phyloP scores from a whole-genome alignment of 2,113 vertebrate genomes.

The Hemicordylus capensis region DNA sequence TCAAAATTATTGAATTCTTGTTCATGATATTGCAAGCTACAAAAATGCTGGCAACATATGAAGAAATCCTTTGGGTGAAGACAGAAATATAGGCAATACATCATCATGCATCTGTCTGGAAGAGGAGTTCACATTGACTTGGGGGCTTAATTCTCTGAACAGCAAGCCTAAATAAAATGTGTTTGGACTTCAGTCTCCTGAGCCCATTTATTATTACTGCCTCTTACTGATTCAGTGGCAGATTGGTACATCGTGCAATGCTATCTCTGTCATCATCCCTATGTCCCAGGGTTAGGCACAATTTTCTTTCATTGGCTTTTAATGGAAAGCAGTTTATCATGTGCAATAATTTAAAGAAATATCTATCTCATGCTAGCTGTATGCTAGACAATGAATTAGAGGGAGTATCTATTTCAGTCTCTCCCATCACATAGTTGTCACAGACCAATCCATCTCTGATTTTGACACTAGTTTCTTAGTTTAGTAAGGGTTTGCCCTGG shows the following conservation, averaged over 20 bases:
- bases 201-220: neutral
- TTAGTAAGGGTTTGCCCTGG: conserved; percentile 39
- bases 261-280: conserved; percentile 5
- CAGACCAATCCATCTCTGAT: conserved; percentile 19
- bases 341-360: conserved; percentile 13
- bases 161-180: neutral
- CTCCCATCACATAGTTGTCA: conserved; percentile 6
- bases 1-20: conserved; percentile 5
- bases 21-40: neutral
- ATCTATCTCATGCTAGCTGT: neutral
- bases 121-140: conserved; percentile 14
- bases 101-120: neutral
- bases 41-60: conserved; percentile 7
- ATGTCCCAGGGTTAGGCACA: conserved; percentile 12
- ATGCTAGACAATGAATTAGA: conserved; percentile 29
- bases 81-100: neutral
- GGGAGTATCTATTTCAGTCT: conserved; percentile 25
- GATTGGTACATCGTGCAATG: neutral
- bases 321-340: conserved; percentile 26
- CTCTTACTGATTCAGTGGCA: conserved; percentile 10
- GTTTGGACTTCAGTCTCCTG: conserved; percentile 16
- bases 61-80: conserved; percentile 27
- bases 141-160: neutral
- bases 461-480: conserved; percentile 44
- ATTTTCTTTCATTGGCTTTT: conserved; percentile 36